Base-by-base conservation (phyloP, 2,113 vertebrate genomes). In the Strigops habroptila region DNA sequence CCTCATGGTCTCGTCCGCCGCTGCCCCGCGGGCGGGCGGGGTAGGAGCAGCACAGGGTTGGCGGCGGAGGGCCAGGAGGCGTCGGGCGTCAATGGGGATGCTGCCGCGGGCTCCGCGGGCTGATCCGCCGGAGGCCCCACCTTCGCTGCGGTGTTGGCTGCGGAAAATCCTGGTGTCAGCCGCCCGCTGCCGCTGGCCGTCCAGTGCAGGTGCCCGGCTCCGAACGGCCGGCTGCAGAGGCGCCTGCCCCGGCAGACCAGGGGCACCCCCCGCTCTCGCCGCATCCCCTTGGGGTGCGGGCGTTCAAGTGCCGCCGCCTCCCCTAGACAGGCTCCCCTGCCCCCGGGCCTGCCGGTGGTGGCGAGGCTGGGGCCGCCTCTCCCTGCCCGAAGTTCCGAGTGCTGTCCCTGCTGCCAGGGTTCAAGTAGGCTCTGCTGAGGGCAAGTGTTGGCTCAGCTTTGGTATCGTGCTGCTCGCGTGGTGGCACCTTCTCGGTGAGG, bases 1-100 rank as follows among this genome's bases (percentile, higher is more conserved):
- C 67, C 18, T 70, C 41, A 35, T 96, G 91, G 91, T 92, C 43
- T 95, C 83, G 71, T 39, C 95, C 90, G 46, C 12, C 5, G 25
- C 55, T n/a, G 55, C 12, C 60, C 69, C 28, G 13, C 28, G 39
- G 52, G 28, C n/a, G 53, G 33, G 23, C 27, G 69, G 81, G 28
- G 44, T 14, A 37, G 53, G 25, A 39, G 39, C 17, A 5, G 59
- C 14, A 9, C 8, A 21, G 41, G 7, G 27, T 4, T 10, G 30
- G 28, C n/a, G 64, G 21, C 12, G 16, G 24, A 9, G 43, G 39
- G 30, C 10, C 2, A 15, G 43, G 43, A 44, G 43, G 18, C 17
- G 6, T 2, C 4, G 18, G 52, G 28, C 16, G 52, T 10, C 11
- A 7, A 9, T 23, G 33, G 21, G 1, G 21, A 23, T n/a, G 33